phyloP scores from a whole-genome alignment of 2,797 vertebrate genomes.

The Myotis findleyi region DNA sequence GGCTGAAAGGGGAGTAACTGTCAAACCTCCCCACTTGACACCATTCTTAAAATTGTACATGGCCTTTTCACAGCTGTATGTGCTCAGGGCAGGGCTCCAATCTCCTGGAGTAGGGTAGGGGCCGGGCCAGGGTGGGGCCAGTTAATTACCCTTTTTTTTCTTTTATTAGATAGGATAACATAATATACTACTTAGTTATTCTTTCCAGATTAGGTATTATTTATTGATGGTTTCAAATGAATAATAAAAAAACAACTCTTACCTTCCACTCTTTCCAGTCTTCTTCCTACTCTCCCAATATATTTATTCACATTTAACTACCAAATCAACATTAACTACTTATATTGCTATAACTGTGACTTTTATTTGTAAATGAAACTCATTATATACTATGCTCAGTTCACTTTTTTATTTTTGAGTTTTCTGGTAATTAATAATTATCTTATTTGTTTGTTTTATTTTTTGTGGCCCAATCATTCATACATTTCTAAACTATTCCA shows the following conservation, averaged over 20 bases:
- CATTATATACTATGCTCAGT: background rate
- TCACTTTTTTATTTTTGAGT: background rate
- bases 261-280: background rate
- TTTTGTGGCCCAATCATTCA: background rate
- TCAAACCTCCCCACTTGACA: no score
- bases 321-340: conserved; percentile 1
- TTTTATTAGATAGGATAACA: background rate
- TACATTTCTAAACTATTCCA: background rate
- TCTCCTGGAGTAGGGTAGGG: no score
- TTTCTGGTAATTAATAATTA: background rate
- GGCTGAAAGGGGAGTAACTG: no score
- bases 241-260: conserved; percentile 15
- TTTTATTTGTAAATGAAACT: conserved; percentile 25
- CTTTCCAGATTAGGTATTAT: background rate
- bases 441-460: background rate
- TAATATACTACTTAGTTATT: background rate
- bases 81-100: no score
- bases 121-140: no score
- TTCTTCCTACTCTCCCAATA: background rate
- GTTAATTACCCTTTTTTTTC: no score
- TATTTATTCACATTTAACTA: background rate
- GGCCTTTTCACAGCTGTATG: no score
- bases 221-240: background rate
- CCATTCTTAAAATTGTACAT: no score
- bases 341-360: background rate